Base-by-base conservation (phyloP, 2,888 invertebrate genomes). In the Esperia sulphurella region DNA sequence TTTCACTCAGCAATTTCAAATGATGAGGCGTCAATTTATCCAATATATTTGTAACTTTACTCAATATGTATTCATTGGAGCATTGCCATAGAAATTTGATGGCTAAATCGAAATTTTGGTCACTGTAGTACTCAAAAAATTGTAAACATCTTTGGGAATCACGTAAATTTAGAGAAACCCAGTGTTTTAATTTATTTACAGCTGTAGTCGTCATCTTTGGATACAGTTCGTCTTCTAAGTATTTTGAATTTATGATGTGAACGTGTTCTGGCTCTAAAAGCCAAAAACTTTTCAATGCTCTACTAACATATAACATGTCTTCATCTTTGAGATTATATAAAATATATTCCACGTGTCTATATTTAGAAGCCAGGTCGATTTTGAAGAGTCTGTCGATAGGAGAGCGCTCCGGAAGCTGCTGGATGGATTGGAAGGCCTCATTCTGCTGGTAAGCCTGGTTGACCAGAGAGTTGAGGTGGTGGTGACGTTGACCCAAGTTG, bases 281-380 rank as follows among this genome's bases (percentile, higher is more conserved):
- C 84, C 85, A 84, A 12, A 49, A 56, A 29, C 71, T 59, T 57
- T 79, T 80, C 1, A 86, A 55, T 0, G 79, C 79, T 64, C 71
- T 72, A 52, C 73, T 78, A 0, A 85, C 83, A 47, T 71, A 82
- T 0, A 86, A 54, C 76, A 84, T 72, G 46, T 83, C 78, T 13
- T 73, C 67, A 21, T 76, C 66, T 65, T 78, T 79, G 28, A 85
- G 57, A 43, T 64, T 79, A 12, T 60, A 48, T 10, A 82, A 21
- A 8, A 85, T 73, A 46, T 68, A 85, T 12, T 78, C 64, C 0
- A 75, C 59, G 49, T 80, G 53, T 48, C 58, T 69, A 13, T 65
- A 53, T 54, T 73, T 69, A 8, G 64, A 71, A 3, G 86, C 83
- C 2, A 85, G 54, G 12, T 83, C 73, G 44, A 84, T 83, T 64